These are phyloP conservation scores for Mamestra brassicae DNA, from an alignment of 2,888 invertebrate species.

Conservation along the genomic window DNA sequence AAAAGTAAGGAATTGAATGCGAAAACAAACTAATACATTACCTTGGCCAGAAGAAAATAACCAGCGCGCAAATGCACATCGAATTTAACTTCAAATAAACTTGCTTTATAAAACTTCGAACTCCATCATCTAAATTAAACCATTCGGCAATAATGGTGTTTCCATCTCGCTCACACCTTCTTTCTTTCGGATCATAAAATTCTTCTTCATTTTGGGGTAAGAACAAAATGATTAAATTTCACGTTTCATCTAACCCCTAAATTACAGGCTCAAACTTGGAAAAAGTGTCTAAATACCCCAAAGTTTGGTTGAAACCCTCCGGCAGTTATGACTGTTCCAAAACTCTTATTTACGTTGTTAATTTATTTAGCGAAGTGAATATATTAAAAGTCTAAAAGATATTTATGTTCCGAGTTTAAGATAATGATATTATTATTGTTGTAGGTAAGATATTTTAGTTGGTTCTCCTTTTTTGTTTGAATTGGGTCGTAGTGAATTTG, in stretches of 20 bases:
- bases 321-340: constrained; percentile 76
- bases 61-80: constrained; percentile 32
- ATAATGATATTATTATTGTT: constrained; percentile 67
- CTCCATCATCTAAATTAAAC: constrained; percentile 44
- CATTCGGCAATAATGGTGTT: constrained; percentile 39
- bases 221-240: constrained; percentile 66
- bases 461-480: constrained; percentile 29
- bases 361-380: constrained; percentile 80
- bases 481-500: constrained; percentile 2
- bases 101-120: constrained; percentile 27
- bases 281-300: constrained; percentile 72
- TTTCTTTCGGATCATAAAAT: constrained; percentile 53
- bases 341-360: constrained; percentile 80
- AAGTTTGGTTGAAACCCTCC: constrained; percentile 68
- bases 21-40: constrained; percentile 16
- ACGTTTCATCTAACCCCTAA: constrained; percentile 69
- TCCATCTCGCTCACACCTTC: constrained; percentile 32
- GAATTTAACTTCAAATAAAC: constrained; percentile 16
- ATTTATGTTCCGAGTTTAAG: constrained; percentile 75
- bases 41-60: not conserved
- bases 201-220: constrained; percentile 60
- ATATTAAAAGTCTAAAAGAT: constrained; percentile 75
- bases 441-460: constrained; percentile 42
- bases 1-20: not conserved
- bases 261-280: constrained; percentile 72